These are phyloP conservation scores for Philotrypesis tridentata DNA, from an alignment of 1,140 invertebrate genomes.

Conservation along the genomic window DNA sequence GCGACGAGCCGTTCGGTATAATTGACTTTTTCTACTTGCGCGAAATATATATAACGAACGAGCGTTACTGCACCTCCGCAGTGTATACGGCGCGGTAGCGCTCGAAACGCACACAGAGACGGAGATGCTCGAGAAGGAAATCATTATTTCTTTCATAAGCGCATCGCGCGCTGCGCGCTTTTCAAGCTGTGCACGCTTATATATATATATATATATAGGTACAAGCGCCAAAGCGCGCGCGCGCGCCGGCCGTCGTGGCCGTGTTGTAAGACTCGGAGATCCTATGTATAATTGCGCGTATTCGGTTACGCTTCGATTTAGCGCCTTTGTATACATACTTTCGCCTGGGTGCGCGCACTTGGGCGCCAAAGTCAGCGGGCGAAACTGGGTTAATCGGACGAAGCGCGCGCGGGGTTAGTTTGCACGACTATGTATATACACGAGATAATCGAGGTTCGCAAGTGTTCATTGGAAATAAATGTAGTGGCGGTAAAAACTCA, in stretches of 20 bases:
- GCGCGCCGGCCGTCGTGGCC: no score
- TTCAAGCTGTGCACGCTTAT: no score
- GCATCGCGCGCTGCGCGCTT: conserved; percentile 5
- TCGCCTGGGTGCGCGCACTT: neutral
- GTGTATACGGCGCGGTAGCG: no score
- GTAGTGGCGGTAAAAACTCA: conserved; percentile 39
- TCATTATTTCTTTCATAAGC: conserved; percentile 47
- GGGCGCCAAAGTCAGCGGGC: neutral
- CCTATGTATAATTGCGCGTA: conserved; percentile 19
- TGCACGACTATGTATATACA: neutral
- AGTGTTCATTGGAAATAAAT: neutral
- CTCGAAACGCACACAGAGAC: neutral
- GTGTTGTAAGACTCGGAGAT: conserved; percentile 20
- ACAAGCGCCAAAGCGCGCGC: no score
- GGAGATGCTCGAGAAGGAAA: conserved; percentile 39
- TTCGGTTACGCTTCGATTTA: conserved; percentile 11
- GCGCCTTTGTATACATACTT: no score
- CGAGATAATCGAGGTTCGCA: no score
- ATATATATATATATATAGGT: no score
- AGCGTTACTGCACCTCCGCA: no score
- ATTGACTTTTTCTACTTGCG: conserved; percentile 27
- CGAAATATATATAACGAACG: conserved; percentile 26
- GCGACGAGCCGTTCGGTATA: conserved; percentile 28
- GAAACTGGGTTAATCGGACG: neutral
- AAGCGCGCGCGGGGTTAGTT: neutral